Evolutionary conservation across 2,797 vertebrate genomes (phyloP).

Genomic region (Spinibarbus caldwelli): DNA sequence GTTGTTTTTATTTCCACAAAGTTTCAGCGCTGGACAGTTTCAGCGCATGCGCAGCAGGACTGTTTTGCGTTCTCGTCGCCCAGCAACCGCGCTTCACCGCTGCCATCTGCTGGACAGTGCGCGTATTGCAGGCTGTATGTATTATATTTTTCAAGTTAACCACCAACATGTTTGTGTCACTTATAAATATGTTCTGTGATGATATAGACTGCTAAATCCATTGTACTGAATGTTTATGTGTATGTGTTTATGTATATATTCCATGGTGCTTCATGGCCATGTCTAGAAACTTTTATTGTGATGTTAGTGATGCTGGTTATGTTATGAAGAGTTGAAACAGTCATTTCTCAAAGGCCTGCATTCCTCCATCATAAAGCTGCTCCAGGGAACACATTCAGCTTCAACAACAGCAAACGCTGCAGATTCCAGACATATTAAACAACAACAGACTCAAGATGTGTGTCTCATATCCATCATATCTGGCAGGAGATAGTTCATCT

Average conservation of each 20-base stretch:
- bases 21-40: background rate
- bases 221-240: background rate
- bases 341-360: too few relatives aligned
- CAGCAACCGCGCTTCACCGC: background rate
- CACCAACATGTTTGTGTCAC: background rate
- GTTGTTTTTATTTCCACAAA: background rate
- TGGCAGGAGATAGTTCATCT: background rate
- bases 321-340: too few relatives aligned
- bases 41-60: background rate
- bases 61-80: slow-evolving; percentile 15
- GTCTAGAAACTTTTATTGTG: too few relatives aligned
- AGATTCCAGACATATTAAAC: background rate
- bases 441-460: background rate
- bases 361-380: slow-evolving; percentile 4
- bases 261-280: background rate
- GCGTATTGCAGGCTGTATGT: too few relatives aligned
- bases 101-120: background rate
- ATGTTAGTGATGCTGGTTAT: too few relatives aligned
- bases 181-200: background rate
- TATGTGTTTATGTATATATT: background rate
- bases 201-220: background rate
- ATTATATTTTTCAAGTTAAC: too few relatives aligned
- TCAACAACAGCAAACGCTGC: background rate
- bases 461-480: background rate
- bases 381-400: background rate